These are phyloP conservation scores for Cynocephalus volans DNA, from an alignment of 2,113 vertebrate species.

Conservation along the genomic window DNA sequence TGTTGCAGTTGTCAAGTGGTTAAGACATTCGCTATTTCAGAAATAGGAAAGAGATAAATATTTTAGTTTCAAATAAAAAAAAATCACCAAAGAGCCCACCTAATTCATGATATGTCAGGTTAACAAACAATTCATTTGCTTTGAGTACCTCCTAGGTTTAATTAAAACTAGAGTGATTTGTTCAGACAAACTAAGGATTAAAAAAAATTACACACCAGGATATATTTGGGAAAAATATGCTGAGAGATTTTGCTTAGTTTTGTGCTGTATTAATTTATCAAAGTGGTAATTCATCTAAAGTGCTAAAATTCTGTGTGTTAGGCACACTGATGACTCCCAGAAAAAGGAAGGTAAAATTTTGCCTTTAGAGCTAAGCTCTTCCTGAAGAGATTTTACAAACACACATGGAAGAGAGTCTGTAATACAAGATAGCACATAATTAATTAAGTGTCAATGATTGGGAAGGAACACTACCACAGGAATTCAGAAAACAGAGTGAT, in stretches of 20 bases:
- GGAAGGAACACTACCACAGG: background rate
- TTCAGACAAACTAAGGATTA: background rate
- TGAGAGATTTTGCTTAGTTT: conserved; percentile 34
- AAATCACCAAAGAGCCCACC: background rate
- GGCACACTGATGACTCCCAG: background rate
- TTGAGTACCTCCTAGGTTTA: background rate
- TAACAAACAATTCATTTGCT: background rate
- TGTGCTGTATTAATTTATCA: background rate
- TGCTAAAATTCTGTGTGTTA: background rate
- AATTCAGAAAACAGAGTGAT: background rate
- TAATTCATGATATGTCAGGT: background rate
- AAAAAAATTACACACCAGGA: background rate
- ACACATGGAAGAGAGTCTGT: background rate
- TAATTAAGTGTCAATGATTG: background rate
- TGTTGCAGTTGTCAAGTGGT: background rate
- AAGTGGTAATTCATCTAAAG: background rate
- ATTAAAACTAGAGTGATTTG: background rate
- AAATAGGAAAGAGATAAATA: background rate
- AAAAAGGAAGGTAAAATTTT: background rate
- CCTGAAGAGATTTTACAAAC: background rate
- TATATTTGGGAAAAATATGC: background rate
- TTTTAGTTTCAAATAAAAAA: background rate
- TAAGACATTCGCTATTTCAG: background rate
- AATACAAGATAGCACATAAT: background rate
- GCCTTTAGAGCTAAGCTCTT: background rate